Percentiles rank a stretch among this genome's conserved stretches.
These are phyloP conservation scores for Apostichopus japonicus DNA, from an alignment of 35 echinoderm and acorn worm genomes.

Conservation along the genomic window DNA sequence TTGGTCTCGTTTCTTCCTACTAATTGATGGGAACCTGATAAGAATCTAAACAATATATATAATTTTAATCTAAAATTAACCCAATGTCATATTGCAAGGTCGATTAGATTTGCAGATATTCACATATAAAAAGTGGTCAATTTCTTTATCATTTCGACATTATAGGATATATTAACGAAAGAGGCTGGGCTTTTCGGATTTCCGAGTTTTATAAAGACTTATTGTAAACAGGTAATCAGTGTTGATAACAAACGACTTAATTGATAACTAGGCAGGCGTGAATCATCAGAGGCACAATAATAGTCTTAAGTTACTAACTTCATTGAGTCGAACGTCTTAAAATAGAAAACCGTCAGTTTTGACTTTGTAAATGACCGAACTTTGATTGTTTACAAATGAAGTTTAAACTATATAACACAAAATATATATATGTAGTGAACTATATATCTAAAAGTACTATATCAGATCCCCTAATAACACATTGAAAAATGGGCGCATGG, in stretches of 20 bases:
- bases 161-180: not conserved
- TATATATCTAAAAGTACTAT: too few species aligned
- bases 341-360: not conserved
- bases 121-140: not conserved
- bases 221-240: conserved; percentile 1
- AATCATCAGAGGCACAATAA: not conserved
- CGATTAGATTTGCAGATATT: not conserved
- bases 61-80: not conserved
- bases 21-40: not conserved
- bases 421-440: too few species aligned
- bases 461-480: too few species aligned
- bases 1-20: not conserved
- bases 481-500: too few species aligned
- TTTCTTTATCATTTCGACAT: not conserved
- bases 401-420: too few species aligned
- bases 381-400: not conserved
- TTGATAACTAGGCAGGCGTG: not conserved
- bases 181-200: conserved; percentile 1
- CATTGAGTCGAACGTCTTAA: not conserved
- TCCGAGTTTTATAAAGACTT: not conserved
- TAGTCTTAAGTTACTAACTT: too few species aligned
- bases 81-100: not conserved
- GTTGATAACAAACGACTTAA: conserved; percentile 4
- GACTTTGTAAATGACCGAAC: not conserved
- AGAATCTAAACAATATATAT: not conserved